Evolutionary conservation across 2,888 invertebrate species (phyloP), one percentile per base, ranked within the genome.

Genomic region (Archips xylosteana): DNA sequence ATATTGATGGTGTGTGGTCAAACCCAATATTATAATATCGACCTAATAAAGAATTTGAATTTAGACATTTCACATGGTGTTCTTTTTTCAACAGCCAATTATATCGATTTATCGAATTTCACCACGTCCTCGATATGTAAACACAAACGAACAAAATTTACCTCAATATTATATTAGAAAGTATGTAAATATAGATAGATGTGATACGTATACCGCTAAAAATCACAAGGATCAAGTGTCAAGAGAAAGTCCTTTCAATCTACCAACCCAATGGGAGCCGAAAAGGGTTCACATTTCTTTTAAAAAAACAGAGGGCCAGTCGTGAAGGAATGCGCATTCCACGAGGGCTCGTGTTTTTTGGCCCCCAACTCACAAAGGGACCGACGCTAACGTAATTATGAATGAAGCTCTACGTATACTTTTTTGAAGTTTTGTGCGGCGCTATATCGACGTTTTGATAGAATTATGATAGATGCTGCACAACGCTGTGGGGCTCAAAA

Each of bases 261-360:
- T 64, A 74, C 74, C 73, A 47, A 39, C 64, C 54, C 57, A 42
- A 74, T 32, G 61, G 65, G 65, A 74, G 64, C 54, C 23, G 36
- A 32, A 60, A 63, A 67, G 75, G 75, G 67, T 68, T 67, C 69
- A 60, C 34, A 74, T 70, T 64, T 68, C 42, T 12, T 23, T 60
- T 49, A 67, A 76, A 72, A 76, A 73, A 71, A 67, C 57, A 32
- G 54, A 54, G 57, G 70, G 61, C 71, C 71, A 77, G 83, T 89
- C 91, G 92, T 92, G 92, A 89, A 76, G 85, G 90, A 87, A 90
- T 85, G 89, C 87, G 80, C 90, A 89, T 91, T 90, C 89, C 85
- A 63, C 64, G 75, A 77, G 78, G 80, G 78, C 79, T 77, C 79
- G 79, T 79, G 80, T 75, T 75, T 62, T 78, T 82, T 79, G 71